phyloP scores from a whole-genome alignment of 2,797 vertebrate species.

The Sphenodon punctatus region DNA sequence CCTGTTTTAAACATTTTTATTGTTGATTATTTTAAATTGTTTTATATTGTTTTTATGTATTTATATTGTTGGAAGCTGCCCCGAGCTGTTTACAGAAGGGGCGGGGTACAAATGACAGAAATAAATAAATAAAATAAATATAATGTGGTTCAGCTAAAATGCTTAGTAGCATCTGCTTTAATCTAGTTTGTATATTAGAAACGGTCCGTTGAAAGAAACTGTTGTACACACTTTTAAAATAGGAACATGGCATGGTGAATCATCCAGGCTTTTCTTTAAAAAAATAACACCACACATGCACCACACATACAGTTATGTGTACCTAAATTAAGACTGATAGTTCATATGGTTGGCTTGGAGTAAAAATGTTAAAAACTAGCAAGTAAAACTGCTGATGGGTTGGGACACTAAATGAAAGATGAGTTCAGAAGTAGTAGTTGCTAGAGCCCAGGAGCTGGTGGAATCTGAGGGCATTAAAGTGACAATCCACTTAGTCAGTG shows the following conservation, averaged over 20 bases:
- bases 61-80: no score
- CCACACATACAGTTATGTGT: no score
- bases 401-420: neutral
- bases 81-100: no score
- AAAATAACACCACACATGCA: no score
- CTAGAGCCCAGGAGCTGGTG: neutral
- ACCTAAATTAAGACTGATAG: neutral
- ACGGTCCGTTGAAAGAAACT: neutral
- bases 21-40: no score
- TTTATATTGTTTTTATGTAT: no score
- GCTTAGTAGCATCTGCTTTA: constrained; percentile 4
- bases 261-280: neutral
- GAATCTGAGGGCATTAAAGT: neutral
- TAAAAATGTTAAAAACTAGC: neutral
- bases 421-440: neutral
- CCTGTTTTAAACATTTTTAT: no score
- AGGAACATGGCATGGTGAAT: neutral
- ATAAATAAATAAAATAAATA: constrained; percentile 37
- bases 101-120: no score
- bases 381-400: neutral
- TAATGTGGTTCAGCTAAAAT: constrained; percentile 14
- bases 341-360: neutral
- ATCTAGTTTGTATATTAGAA: neutral
- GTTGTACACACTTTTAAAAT: neutral
- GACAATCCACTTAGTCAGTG: neutral